Evolutionary conservation across 2,888 invertebrate species (phyloP), one percentile per base, ranked within the genome.

Genomic region (Mellilla xanthometata): DNA sequence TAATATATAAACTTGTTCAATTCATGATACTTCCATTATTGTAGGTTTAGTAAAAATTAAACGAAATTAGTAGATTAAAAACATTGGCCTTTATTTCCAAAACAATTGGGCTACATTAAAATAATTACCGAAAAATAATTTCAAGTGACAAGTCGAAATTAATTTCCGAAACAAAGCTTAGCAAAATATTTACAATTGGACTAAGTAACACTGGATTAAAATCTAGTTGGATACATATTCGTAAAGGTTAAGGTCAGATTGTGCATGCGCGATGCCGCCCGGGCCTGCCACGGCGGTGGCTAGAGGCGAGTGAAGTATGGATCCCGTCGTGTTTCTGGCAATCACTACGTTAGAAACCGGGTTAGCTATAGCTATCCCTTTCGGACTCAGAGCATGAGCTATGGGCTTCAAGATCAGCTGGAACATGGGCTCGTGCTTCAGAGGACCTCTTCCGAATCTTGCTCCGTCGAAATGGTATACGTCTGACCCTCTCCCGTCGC

Each of bases 261-360:
- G 92, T 0, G 95, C 95, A 66, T 94, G 94, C 0, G 95, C 95
- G 34, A 93, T 91, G 5, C 95, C 95, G 2, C 94, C 94, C 22
- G 94, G 94, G 3, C 95, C 95, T 2, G 92, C 94, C 2, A 95
- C 90, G 2, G 95, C 95, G 0, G 93, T 91, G 0, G 94, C 93
- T 49, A 91, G 89, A 2, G 95, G 95, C 52, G 91, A 90, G 65
- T 93, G 94, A 11, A 92, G 76, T 32, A 95, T 91, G 49, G 92
- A 91, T 0, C 92, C 93, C 42, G 89, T 84, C 28, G 90, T 90
- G 12, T 93, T 93, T 53, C 89, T 84, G 41, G 91, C 90, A 9
- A 94, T 78, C 15, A 93, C 72, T 5, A 94, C 94, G 55, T 89
- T 88, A 0, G 95, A 93, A 47, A 94, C 72, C 8, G 95, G 95